A percentile compares a stretch with the other conserved stretches of the same genome.
Conservation (phyloP, 2,888 invertebrate species). For the Deilephila porcellus region DNA sequence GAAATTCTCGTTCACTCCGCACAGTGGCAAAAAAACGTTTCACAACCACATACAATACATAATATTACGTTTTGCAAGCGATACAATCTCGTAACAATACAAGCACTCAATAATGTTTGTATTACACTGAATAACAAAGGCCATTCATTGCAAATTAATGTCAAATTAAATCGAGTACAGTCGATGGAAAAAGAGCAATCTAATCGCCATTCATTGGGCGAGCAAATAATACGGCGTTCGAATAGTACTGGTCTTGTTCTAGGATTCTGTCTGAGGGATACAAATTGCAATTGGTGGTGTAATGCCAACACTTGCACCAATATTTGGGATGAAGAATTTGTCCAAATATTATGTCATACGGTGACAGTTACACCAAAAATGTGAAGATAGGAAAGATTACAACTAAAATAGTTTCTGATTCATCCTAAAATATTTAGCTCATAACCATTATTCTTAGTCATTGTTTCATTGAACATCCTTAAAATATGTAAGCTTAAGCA, state of each 20-base stretch:
- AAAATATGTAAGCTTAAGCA: background rate
- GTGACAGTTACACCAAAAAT: background rate
- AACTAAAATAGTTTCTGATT: too few relatives aligned
- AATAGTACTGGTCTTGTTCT: background rate
- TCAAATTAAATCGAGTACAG: constrained; percentile 41
- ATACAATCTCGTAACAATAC: constrained; percentile 39
- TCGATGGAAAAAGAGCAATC: constrained; percentile 34
- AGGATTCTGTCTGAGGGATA: background rate
- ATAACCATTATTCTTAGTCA: background rate
- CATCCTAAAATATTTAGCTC: background rate
- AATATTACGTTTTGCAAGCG: constrained; percentile 41
- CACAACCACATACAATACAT: constrained; percentile 33
- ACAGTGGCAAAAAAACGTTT: constrained; percentile 24
- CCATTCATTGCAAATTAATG: constrained; percentile 53
- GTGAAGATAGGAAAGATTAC: too few relatives aligned
- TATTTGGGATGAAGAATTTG: background rate
- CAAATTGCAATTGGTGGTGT: background rate
- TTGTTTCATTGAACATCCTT: background rate
- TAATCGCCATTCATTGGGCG: background rate
- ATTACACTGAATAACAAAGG: constrained; percentile 43
- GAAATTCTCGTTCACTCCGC: constrained; percentile 11
- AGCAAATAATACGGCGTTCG: background rate
- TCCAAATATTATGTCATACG: background rate
- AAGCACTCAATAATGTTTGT: constrained; percentile 43
- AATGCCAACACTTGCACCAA: background rate